Evolutionary conservation across 2,113 vertebrate genomes (phyloP), one percentile per base, ranked within the genome.

Genomic region (Propithecus coquereli): DNA sequence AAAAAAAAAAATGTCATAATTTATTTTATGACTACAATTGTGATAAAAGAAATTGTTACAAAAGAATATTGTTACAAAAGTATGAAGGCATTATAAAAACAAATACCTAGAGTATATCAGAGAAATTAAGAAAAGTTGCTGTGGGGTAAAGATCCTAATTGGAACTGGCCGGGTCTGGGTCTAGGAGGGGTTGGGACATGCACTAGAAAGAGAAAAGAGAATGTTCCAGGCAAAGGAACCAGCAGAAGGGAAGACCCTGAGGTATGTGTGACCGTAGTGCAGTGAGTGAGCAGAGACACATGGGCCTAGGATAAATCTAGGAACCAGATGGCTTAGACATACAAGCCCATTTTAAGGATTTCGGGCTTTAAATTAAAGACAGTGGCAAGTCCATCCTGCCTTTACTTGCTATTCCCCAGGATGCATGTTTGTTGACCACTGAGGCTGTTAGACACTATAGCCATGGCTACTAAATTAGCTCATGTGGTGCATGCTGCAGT

Each of bases 341-440:
- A 61, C 25, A 90, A 80, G 80, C 40, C 30, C 63, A 37, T 37
- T 66, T 54, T 47, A 91, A 91, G 54, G 88, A 47, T 71, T 80
- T 77, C 6, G 65, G 8, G 82, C 74, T 79, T 93, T 76, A 84
- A 91, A 96, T 94, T 85, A 84, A 95, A 96, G 66, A 30, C 61
- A 74, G 9, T 81, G 5, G 63, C 70, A 74, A 84, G 45, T 43
- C 85, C 30, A 34, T 79, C 65, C 76, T 85, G 66, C 43, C n/a
- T 68, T 84, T 34, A 83, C 57, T 79, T 90, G 73, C 47, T 71
- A 0, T 27, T 95, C 30, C 86, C 54, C 45, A 61, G 63, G 82
- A 95, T 73, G 32, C 61, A 83, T 63, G 81, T 95, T 85, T 57
- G 61, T 89, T 88, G 63, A 43, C 76, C 47, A 30, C 47, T 63